Evolutionary conservation across 2,888 invertebrate genomes (phyloP).

Genomic region (Lepidocyrtinus sp.): DNA sequence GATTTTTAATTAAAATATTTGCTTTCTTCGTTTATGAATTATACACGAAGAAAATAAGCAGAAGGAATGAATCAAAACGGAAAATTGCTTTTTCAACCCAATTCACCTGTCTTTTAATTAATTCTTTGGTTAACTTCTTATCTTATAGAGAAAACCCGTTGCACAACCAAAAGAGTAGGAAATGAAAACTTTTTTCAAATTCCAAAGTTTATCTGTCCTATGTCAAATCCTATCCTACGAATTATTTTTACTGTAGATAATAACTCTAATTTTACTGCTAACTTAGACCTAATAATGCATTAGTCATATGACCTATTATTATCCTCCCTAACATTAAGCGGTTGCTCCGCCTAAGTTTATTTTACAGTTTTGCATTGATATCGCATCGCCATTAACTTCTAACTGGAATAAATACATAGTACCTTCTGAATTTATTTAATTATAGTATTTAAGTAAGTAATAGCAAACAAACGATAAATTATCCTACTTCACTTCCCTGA

Average conservation of each 20-base stretch:
- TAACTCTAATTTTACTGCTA: too few species aligned
- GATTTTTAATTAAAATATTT: neutral
- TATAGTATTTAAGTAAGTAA: neutral
- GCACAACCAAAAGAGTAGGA: neutral
- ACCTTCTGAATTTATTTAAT: neutral
- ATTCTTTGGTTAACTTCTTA: neutral
- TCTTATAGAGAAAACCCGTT: neutral
- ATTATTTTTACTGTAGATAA: too few species aligned
- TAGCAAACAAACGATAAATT: too few species aligned
- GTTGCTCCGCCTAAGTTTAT: neutral
- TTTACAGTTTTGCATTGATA: constrained; percentile 53
- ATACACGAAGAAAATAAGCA: neutral
- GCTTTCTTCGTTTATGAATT: too few species aligned
- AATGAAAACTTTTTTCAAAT: too few species aligned
- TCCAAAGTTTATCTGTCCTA: too few species aligned
- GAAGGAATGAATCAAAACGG: neutral
- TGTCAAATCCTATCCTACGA: too few species aligned
- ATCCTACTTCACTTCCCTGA: too few species aligned
- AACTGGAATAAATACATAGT: neutral
- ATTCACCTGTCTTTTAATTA: neutral
- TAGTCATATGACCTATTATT: too few species aligned
- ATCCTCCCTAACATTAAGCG: neutral
- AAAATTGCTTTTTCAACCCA: neutral
- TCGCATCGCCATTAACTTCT: constrained; percentile 33
- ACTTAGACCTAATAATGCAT: too few species aligned